A percentile compares a stretch with the other conserved stretches of the same genome.
phyloP scores from a whole-genome alignment of 2,888 invertebrate genomes.

The Pristionchus exspectatus region DNA sequence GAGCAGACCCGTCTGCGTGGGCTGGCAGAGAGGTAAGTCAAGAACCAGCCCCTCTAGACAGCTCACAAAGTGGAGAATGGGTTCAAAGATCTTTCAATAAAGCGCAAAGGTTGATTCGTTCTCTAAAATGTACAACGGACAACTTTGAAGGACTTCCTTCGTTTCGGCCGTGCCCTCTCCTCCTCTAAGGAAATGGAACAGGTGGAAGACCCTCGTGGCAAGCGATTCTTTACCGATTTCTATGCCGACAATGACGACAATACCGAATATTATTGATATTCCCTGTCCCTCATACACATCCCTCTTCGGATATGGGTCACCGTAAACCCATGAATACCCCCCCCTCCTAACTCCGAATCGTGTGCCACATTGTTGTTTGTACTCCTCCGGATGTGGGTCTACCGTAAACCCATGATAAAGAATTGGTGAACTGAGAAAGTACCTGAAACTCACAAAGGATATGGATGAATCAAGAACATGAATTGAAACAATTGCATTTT shows the following conservation, averaged over 20 bases:
- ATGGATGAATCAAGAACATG: too few relatives aligned
- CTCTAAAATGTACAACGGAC: too few relatives aligned
- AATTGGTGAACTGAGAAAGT: neutral
- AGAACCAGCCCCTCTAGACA: too few relatives aligned
- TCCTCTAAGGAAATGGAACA: neutral
- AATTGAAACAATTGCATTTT: neutral
- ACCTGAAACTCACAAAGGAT: too few relatives aligned
- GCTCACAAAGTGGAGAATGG: too few relatives aligned
- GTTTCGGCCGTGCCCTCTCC: conserved; percentile 1
- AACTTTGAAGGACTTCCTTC: conserved; percentile 7
- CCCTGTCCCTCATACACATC: neutral
- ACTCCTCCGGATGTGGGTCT: too few relatives aligned
- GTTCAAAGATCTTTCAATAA: too few relatives aligned
- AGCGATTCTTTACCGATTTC: neutral
- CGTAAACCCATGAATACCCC: neutral
- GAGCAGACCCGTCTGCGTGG: neutral
- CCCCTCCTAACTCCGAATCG: neutral
- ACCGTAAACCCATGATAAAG: neutral
- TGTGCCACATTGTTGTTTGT: neutral
- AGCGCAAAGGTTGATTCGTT: too few relatives aligned
- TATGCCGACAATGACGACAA: neutral
- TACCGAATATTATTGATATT: neutral
- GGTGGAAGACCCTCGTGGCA: neutral
- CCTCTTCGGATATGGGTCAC: neutral
- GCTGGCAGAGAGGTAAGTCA: neutral